Evolutionary conservation across 2,888 invertebrate species (phyloP), one percentile per base, ranked within the genome.

Genomic region (Bombyx huttoni): DNA sequence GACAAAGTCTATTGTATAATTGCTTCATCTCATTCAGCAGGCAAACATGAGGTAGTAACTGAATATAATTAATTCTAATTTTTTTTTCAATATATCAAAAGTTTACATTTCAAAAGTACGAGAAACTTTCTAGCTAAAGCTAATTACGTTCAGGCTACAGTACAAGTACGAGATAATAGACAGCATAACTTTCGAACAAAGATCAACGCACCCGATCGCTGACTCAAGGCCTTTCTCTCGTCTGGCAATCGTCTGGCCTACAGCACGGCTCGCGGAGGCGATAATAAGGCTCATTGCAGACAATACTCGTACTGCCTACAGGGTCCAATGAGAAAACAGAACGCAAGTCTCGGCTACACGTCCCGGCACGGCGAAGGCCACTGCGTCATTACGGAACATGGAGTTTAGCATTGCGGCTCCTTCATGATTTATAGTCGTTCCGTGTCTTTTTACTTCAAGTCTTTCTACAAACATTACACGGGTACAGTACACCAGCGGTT

Each of bases 161-260:
- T 40, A 40, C 40, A 40, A 40, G 40, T 40, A 40, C 40, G 40
- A 40, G 40, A 40, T 40, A 40, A 40, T 40, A 40, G 40, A 40
- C 40, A 40, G 12, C 34, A 34, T 35, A 49, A 59, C 59, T 57
- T 53, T 54, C 59, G 55, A 52, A 50, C 52, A 49, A 59, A 65
- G 78, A 73, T 73, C 77, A 73, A 65, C 66, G 73, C 65, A 64
- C 65, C 52, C 55, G 53, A 51, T 54, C 51, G 50, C 62, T 60
- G 58, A 59, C 60, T 68, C 73, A 75, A 62, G 73, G 73, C 78
- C 84, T 84, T 85, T 84, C 84, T 77, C 81, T 70, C 70, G 82
- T 82, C 82, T 82, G 64, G 71, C 58, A 67, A 57, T 63, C 67
- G 82, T 82, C 82, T 82, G 77, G 74, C 66, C 58, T 54, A 57